Conservation (phyloP, 2,797 vertebrate genomes). For the Chelmon rostratus region DNA sequence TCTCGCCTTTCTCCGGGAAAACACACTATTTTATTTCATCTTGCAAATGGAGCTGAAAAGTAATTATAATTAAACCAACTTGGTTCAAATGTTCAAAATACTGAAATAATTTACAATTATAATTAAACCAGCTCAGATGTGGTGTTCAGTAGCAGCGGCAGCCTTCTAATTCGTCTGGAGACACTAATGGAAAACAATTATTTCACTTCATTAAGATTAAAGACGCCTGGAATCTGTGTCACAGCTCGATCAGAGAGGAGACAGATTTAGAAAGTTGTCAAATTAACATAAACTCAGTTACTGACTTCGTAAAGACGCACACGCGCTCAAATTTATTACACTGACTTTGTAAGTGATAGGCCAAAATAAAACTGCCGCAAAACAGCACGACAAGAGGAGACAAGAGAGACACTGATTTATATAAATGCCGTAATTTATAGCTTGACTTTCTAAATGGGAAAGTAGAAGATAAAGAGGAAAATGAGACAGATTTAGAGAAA, state of each 20-base stretch:
- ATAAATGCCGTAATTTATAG: slow-evolving; percentile 53
- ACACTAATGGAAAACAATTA: slow-evolving; percentile 82
- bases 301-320: slow-evolving; percentile 47
- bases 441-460: slow-evolving; percentile 58
- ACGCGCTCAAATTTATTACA: slow-evolving; percentile 50
- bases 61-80: slow-evolving; percentile 83
- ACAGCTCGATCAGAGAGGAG: slow-evolving; percentile 70
- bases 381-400: slow-evolving; percentile 53
- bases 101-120: slow-evolving; percentile 78
- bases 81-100: slow-evolving; percentile 78
- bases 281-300: slow-evolving; percentile 69
- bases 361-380: slow-evolving; percentile 50
- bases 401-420: slow-evolving; percentile 46
- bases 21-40: slow-evolving; percentile 72
- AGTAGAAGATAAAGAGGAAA: slow-evolving; percentile 42
- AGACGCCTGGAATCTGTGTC: slow-evolving; percentile 75
- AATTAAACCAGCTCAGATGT: slow-evolving; percentile 80
- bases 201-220: slow-evolving; percentile 84
- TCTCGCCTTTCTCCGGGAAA: slow-evolving; percentile 63
- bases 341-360: slow-evolving; percentile 64
- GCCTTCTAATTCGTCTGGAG: slow-evolving; percentile 70
- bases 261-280: slow-evolving; percentile 78
- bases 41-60: slow-evolving; percentile 74
- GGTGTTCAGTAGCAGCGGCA: slow-evolving; percentile 61
- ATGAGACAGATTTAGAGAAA: slow-evolving; percentile 48